Evolutionary conservation across 2,113 vertebrate genomes (phyloP).

Genomic region (Alligator mississippiensis): DNA sequence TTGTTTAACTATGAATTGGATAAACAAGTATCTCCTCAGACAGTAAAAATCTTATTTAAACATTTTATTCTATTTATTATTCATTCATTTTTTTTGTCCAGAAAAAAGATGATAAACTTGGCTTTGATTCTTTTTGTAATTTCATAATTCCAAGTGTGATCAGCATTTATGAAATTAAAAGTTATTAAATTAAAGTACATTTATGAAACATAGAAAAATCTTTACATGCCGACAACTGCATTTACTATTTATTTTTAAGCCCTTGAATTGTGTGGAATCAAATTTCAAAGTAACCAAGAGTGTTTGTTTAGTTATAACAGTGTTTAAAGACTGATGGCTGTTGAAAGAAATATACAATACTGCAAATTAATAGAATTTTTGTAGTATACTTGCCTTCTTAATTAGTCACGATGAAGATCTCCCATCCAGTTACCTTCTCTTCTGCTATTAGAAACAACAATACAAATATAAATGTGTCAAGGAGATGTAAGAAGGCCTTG

Average conservation of each 20-base stretch:
- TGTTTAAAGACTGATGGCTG: constrained; percentile 6
- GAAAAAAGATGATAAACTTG: no score
- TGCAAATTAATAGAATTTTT: constrained; percentile 12
- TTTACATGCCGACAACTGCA: neutral
- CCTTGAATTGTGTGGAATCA: neutral
- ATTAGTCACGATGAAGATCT: neutral
- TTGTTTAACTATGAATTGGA: neutral
- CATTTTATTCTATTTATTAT: no score
- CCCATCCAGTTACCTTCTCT: neutral
- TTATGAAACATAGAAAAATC: neutral
- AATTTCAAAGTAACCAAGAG: constrained; percentile 11
- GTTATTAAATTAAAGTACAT: neutral
- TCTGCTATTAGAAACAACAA: neutral
- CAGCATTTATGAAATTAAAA: neutral
- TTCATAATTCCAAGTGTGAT: neutral
- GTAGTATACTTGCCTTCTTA: neutral
- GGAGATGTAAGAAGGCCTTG: neutral
- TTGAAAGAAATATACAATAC: no score
- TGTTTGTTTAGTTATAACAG: neutral
- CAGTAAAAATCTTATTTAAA: no score
- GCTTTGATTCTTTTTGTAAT: neutral
- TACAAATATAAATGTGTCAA: neutral
- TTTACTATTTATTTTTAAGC: neutral
- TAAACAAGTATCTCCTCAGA: neutral
- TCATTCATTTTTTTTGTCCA: no score